Evolutionary conservation across 2,113 vertebrate species (phyloP), one percentile per base, ranked within the genome.

Genomic region (Epinephelus fuscoguttatus): DNA sequence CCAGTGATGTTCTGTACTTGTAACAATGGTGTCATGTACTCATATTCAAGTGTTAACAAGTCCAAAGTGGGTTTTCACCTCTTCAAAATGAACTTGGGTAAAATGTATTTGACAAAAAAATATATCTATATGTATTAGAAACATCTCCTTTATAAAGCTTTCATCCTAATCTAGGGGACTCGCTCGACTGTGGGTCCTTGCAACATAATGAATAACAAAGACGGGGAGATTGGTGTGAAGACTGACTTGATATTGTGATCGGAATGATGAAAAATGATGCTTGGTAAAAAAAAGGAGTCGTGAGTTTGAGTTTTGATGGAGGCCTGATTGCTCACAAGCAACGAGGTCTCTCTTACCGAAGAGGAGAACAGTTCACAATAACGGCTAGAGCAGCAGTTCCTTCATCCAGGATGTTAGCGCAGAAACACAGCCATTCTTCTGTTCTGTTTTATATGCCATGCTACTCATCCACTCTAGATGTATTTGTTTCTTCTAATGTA

Each of bases 1-100:
- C 90, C 87, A 89, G 81, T 91, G 88, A 90, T 93, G 82, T 91
- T 85, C 80, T 93, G 90, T 93, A 87, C 89, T 90, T 87, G 91
- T 92, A 89, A 89, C 71, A 87, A 85, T 91, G 89, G 85, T 93
- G 89, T 91, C 90, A 93, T 91, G 89, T 92, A 75, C 70, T 92
- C 89, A 90, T 91, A 87, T 82, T 86, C 80, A 89, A 84, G 86
- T 91, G 89, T 90, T 89, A 91, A 86, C 70, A 74, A 90, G 82
- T 91, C 84, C 81, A 87, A 93, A 88, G 80, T 86, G 71, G 80
- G 63, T 88, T 75, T 77, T 87, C 83, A 89, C 82, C 37, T 86
- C 91, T 81, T 91, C 71, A 78, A 91, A 91, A 82, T 82, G 72
- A 90, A 88, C 78, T 84, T 84, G 76, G 82, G 8, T 64, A 87